Base-by-base conservation (phyloP, 2,113 vertebrate genomes). In the Cygnus atratus region DNA sequence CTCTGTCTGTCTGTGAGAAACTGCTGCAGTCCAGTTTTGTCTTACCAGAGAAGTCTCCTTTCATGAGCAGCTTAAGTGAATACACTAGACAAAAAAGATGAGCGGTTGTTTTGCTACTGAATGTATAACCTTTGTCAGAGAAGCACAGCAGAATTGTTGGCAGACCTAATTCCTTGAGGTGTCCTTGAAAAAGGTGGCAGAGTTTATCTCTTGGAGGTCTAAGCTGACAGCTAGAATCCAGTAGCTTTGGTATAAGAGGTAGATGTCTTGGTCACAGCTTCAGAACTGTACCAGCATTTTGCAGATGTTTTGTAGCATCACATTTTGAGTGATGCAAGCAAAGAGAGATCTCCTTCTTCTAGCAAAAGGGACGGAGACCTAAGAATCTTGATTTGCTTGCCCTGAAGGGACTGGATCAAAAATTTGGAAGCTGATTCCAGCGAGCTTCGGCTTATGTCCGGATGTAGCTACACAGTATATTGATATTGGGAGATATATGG, bases 221-320 rank as follows among this genome's bases (percentile, higher is more conserved):
- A 76, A 82, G 50, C 22, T 92, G 75, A 84, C 74, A 96, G 78
- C 76, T 81, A 14, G 15, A 93, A 73, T 88, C 82, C 39, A 95
- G 89, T 85, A 96, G 87, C 82, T 61, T 66, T 70, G 82, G 89
- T 57, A 3, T 24, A 72, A 95, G 98, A 98, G 98, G 98, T 98
- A 98, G 97, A 92, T 90, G 87, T 94, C 65, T 94, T 92, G 88
- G 87, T 96, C 90, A 93, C 95, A 97, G 95, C 96, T 97, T 97
- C 83, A 70, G 77, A 96, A 93, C 94, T 96, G 83, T 58, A 80
- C 90, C 48, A 97, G 84, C 54, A 55, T 88, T 91, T 84, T 89
- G 57, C 81, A 94, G 43, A 35, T 93, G 35, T 37, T 88, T 82
- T 88, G 77, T 29, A 66, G 55, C 63, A 89, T 72, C 41, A 65